Percentiles rank a stretch among this genome's conserved stretches.
phyloP scores from a whole-genome alignment of 2,113 vertebrate genomes.

The Hippocampus guttulatus region DNA sequence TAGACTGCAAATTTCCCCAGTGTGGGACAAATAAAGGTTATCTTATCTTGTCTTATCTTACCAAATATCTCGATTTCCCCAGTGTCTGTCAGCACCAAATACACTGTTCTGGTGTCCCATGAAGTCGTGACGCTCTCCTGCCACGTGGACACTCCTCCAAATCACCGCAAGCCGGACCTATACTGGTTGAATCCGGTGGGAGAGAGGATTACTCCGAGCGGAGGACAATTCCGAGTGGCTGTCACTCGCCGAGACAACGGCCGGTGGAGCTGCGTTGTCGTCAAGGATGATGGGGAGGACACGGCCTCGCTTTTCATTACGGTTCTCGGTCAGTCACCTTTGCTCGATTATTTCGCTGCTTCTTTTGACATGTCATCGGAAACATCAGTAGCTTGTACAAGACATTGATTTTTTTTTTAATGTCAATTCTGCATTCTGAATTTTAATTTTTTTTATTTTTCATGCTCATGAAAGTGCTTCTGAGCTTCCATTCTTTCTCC shows the following conservation, averaged over 20 bases:
- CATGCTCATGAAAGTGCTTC: too few species aligned
- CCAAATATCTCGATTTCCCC: neutral
- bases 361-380: too few species aligned
- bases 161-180: rapidly evolving
- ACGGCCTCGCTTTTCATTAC: neutral
- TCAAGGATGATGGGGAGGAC: rapidly evolving
- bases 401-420: too few species aligned
- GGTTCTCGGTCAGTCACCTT: slow-evolving; percentile 58
- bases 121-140: slow-evolving; percentile 19
- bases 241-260: slow-evolving; percentile 41
- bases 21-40: too few species aligned
- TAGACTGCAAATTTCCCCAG: too few species aligned
- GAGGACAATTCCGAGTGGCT: rapidly evolving
- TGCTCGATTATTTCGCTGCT: too few species aligned
- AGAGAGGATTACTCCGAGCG: neutral
- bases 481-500: neutral
- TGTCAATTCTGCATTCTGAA: too few species aligned
- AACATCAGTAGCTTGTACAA: too few species aligned
- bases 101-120: slow-evolving; percentile 17
- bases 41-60: too few species aligned
- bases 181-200: slow-evolving; percentile 41
- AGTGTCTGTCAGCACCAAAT: slow-evolving; percentile 12
- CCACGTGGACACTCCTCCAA: rapidly evolving
- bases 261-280: slow-evolving; percentile 54
- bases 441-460: too few species aligned